Evolutionary conservation across 2,888 invertebrate genomes (phyloP).

Genomic region (Lasioglossum morio): DNA sequence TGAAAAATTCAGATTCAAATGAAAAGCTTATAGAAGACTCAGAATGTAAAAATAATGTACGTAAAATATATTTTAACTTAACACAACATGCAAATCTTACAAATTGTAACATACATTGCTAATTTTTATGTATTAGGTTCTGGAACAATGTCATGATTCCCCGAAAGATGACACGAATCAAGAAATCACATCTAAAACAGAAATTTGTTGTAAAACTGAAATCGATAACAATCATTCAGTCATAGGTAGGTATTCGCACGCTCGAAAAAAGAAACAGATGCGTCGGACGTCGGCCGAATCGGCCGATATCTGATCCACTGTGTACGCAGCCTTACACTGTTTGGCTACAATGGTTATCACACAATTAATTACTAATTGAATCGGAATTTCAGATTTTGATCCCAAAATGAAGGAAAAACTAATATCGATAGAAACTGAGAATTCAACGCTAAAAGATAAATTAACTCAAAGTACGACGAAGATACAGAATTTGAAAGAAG

Average conservation of each 20-base stretch:
- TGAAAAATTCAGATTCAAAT: not conserved
- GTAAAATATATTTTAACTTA: not conserved
- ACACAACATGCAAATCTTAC: not conserved
- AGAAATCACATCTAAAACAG: conserved; percentile 25
- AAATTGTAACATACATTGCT: not conserved
- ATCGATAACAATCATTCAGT: not conserved
- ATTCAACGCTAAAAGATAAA: conserved; percentile 65
- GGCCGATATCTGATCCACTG: too few species aligned
- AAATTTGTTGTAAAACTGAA: conserved; percentile 4
- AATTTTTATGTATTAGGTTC: conserved; percentile 6
- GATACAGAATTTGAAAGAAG: conserved; percentile 61
- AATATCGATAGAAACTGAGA: conserved; percentile 61
- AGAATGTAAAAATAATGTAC: not conserved
- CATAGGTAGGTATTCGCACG: conserved; percentile 33
- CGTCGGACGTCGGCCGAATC: too few species aligned
- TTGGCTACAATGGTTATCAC: not conserved
- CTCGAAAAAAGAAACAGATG: too few species aligned
- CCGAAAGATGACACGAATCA: not conserved
- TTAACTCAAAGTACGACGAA: conserved; percentile 57
- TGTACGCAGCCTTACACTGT: too few species aligned
- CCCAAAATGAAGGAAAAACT: conserved; percentile 40
- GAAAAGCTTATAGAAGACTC: not conserved
- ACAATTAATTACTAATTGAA: not conserved
- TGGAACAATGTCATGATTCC: not conserved
- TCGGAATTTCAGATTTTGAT: conserved; percentile 23